phyloP scores from a whole-genome alignment of 2,888 invertebrate species.

The Oegoconia quadripuncta region DNA sequence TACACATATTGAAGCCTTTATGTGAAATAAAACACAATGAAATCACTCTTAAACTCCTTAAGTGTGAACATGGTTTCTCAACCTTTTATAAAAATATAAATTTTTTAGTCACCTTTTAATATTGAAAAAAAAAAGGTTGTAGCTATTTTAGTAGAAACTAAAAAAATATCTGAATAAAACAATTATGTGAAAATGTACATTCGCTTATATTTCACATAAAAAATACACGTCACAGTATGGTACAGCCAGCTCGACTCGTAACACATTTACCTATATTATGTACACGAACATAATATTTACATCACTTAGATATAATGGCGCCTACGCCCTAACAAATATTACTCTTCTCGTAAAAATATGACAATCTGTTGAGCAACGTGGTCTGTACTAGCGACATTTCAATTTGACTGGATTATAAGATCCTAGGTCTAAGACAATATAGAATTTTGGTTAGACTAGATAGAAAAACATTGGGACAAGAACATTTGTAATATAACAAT shows the following conservation, averaged over 20 bases:
- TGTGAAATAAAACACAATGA: no score
- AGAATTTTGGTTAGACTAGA: background rate
- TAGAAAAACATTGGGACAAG: background rate
- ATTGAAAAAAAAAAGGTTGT: no score
- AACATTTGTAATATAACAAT: background rate
- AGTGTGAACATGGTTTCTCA: no score
- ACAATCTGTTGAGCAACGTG: constrained; percentile 4
- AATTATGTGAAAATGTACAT: constrained; percentile 62
- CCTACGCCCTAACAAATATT: background rate
- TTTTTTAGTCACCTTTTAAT: no score
- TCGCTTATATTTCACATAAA: constrained; percentile 74
- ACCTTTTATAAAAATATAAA: no score
- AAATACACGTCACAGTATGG: constrained; percentile 62
- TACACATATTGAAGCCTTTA: no score
- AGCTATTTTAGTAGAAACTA: no score
- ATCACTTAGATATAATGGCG: constrained; percentile 4
- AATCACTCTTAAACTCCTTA: no score
- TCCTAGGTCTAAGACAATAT: background rate
- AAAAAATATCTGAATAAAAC: constrained; percentile 48
- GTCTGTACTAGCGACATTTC: background rate
- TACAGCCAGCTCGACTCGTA: constrained; percentile 41
- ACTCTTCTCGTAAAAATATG: background rate
- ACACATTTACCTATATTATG: constrained; percentile 8
- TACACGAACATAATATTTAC: constrained; percentile 10
- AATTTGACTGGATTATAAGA: no score